Base-by-base conservation (phyloP, 2,888 invertebrate genomes). In the Dasysyrphus albostriatus region DNA sequence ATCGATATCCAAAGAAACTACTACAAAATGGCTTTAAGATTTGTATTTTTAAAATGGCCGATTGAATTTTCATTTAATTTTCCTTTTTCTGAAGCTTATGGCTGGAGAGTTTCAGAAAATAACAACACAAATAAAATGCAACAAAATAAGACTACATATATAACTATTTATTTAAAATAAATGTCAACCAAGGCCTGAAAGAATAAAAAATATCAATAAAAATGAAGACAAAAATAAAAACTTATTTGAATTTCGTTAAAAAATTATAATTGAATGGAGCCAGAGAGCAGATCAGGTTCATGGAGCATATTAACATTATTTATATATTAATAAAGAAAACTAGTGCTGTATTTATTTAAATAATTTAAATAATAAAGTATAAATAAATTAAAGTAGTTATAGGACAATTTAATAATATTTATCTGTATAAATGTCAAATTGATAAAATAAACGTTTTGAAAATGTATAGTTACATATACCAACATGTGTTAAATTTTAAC, bases 71-170 rank as follows among this genome's bases (percentile, higher is more conserved):
- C 65, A 42, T 74, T 78, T 70, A 63, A 58, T 39, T 72, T 70
- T 74, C 65, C 14, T 32, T 73, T 79, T 78, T 81, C 79, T 85
- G 83, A 88, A 88, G 72, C 80, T 78, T 70, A 77, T 81, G 89
- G 88, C 89, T 89, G 88, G 89, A 76, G 77, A 83, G 88, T 72
- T 85, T 85, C 83, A 83, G 83, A 84, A 73, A 51, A 70, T n/a
- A 49, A 72, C 44, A n/a, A 34, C 34, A 63, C 70, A 77, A 42
- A 29, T 14, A 39, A 54, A 58, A 70, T 74, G 77, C 74, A 81
- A 82, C 63, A 82, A 78, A 19, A 78, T 58, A 82, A 85, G 70
- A 79, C 75, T 78, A 72, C 42, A 58, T 65, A 16, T 37, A 32
- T 69, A 47, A 44, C 47, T 65, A 65, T 49, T 67, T 67, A 67